Percentiles rank a stretch among this genome's conserved stretches.
Conservation (phyloP, 2,113 vertebrate species). For the Nansenia antarctica region DNA sequence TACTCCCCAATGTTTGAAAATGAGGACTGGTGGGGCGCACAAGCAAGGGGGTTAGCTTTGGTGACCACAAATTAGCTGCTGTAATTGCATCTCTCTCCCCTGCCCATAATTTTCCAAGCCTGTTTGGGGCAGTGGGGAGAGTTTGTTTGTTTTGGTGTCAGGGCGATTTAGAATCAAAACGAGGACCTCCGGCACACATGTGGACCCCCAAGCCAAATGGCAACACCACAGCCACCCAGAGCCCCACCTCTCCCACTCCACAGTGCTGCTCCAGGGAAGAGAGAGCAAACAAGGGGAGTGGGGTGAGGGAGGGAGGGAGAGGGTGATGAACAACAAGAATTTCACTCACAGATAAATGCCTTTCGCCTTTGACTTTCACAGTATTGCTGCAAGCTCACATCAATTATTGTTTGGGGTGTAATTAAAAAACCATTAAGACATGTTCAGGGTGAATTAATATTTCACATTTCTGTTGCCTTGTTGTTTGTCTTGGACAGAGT, state of each 20-base stretch:
- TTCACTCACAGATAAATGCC: slow-evolving; percentile 25
- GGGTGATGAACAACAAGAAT: not conserved
- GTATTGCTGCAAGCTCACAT: slow-evolving; percentile 39
- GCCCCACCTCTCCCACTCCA: slow-evolving; percentile 29
- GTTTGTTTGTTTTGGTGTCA: slow-evolving; percentile 82
- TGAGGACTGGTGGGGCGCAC: slow-evolving; percentile 32
- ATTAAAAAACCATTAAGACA: slow-evolving; percentile 49
- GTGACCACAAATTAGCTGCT: slow-evolving; percentile 73
- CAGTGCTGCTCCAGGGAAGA: slow-evolving; percentile 9
- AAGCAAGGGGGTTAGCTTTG: slow-evolving; percentile 47
- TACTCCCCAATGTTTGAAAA: slow-evolving; percentile 55
- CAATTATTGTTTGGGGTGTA: slow-evolving; percentile 42
- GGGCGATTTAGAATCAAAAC: slow-evolving; percentile 74
- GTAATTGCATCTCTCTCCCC: slow-evolving; percentile 71
- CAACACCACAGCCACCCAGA: slow-evolving; percentile 53
- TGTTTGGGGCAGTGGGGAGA: slow-evolving; percentile 64
- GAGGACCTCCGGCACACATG: slow-evolving; percentile 69
- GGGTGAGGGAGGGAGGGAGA: not conserved
- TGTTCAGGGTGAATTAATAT: slow-evolving; percentile 36
- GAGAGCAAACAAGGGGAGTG: slow-evolving; percentile 3
- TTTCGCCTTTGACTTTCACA: slow-evolving; percentile 42
- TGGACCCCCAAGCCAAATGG: slow-evolving; percentile 65
- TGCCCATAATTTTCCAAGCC: slow-evolving; percentile 68
- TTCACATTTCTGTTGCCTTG: slow-evolving; percentile 30
- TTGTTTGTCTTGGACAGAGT: slow-evolving; percentile 11